Evolutionary conservation across 2,113 vertebrate genomes (phyloP).

Genomic region (Ailurus styani): DNA sequence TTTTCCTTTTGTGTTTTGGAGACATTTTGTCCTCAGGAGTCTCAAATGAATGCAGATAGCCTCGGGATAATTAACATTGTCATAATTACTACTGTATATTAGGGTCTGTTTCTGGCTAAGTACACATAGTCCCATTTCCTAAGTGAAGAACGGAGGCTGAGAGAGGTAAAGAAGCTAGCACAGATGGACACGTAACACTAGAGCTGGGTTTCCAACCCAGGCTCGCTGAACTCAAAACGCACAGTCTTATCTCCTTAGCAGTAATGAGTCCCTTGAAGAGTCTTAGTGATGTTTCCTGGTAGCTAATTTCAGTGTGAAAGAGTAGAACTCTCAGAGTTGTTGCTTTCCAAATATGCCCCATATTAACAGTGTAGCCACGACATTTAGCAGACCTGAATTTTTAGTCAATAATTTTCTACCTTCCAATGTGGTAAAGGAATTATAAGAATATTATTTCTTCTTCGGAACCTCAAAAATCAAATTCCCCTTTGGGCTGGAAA

Average conservation of each 20-base stretch:
- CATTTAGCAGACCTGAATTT: slow-evolving; percentile 1
- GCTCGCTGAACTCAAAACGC: neutral
- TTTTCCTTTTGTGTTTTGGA: neutral
- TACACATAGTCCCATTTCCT: neutral
- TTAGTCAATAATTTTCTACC: neutral
- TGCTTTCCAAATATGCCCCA: slow-evolving; percentile 1
- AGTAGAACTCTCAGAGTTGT: neutral
- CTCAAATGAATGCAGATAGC: neutral
- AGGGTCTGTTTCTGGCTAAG: neutral
- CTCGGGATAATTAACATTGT: neutral
- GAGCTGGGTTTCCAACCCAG: neutral
- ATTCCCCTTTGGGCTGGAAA: neutral
- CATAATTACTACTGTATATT: neutral
- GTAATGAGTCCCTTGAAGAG: neutral
- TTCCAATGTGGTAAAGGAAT: neutral
- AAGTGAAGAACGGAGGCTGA: neutral
- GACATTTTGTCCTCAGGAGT: neutral
- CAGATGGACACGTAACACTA: neutral
- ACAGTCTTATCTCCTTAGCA: neutral
- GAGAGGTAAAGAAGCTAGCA: neutral
- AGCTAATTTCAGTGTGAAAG: neutral
- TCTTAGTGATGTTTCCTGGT: neutral
- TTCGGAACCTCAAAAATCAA: neutral
- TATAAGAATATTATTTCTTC: neutral
- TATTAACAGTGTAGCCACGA: slow-evolving; percentile 27